Evolutionary conservation across 1,140 invertebrate genomes (phyloP), one percentile per base, ranked within the genome.

Genomic region (Bilobella aurantiaca): DNA sequence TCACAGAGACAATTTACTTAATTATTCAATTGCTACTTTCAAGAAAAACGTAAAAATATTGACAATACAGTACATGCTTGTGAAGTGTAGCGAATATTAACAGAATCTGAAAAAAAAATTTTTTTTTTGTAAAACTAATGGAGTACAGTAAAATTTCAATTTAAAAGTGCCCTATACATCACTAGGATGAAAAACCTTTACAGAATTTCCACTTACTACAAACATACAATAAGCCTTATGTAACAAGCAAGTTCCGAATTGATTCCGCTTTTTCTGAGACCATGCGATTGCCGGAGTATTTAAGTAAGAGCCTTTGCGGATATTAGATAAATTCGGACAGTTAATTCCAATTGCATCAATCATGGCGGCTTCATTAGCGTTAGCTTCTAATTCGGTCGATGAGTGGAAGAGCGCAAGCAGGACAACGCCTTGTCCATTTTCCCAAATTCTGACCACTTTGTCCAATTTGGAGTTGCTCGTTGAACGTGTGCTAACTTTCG

Each of bases 181-280:
- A n/a, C n/a, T n/a, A n/a, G n/a, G n/a, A n/a, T n/a, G n/a, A n/a
- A n/a, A n/a, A 74, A 84, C 85, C 73, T 85, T 84, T 63, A 76
- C 79, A 1, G 80, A 79, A 75, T 85, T 83, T 14, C 65, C 64
- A 58, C 57, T 68, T 1, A 73, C 71, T 29, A 63, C 67, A 61
- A 68, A 73, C 23, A 42, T 34, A 27, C 62, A 66, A 29, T 68
- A 73, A n/a, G 31, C 42, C 56, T 63, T 73, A 28, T 67, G 47
- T 0, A 73, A 32, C 1, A 70, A 49, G 57, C 66, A 66, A 23
- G 46, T 23, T 3, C 71, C 71, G n/a, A 69, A 67, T 57, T 73
- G 68, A 65, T 73, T 70, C 32, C 67, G 68, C 1, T 29, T 34
- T 58, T 73, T 73, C 34, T 73, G 71, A 0, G 64, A 31, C 68